A percentile compares a stretch with the other conserved stretches of the same genome.
Evolutionary conservation across 1,140 invertebrate species (phyloP).

Genomic region (Drosophila repletoides): DNA sequence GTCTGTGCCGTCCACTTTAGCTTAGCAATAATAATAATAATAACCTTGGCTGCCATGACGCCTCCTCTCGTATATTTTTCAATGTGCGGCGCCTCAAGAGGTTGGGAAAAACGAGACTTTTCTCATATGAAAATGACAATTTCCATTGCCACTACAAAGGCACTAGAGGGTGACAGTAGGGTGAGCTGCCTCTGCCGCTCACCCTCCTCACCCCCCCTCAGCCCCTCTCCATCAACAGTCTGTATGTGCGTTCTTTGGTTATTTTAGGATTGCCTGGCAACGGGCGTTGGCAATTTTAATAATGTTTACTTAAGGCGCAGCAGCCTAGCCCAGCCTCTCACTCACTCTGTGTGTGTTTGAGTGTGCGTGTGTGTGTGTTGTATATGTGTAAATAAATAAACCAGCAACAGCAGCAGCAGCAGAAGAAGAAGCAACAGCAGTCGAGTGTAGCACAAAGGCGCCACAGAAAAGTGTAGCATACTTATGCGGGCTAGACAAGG

Average conservation of each 20-base stretch:
- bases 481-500: conserved; percentile 35
- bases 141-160: conserved; percentile 68
- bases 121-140: conserved; percentile 68
- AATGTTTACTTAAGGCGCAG: conserved; percentile 76
- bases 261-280: conserved; percentile 74
- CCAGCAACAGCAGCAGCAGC: conserved; percentile 2
- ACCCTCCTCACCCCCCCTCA: not conserved
- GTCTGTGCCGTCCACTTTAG: conserved; percentile 56
- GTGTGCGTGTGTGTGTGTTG: conserved; percentile 13
- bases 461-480: conserved; percentile 31
- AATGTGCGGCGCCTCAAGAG: conserved; percentile 32
- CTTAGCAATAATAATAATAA: conserved; percentile 75
- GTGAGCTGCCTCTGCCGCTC: not conserved
- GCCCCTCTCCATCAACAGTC: not conserved
- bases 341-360: not conserved
- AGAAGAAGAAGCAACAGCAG: conserved; percentile 14
- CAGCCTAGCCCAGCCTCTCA: no score
- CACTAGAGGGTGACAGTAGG: conserved; percentile 13
- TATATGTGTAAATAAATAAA: conserved; percentile 49
- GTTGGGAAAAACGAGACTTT: conserved; percentile 21
- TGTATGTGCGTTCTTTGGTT: conserved; percentile 51
- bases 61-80: conserved; percentile 68
- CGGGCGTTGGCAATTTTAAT: conserved; percentile 76
- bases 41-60: conserved; percentile 71
- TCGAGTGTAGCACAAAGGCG: conserved; percentile 31